Conservation (phyloP, 2,888 invertebrate genomes). For the Andrena camellia region DNA sequence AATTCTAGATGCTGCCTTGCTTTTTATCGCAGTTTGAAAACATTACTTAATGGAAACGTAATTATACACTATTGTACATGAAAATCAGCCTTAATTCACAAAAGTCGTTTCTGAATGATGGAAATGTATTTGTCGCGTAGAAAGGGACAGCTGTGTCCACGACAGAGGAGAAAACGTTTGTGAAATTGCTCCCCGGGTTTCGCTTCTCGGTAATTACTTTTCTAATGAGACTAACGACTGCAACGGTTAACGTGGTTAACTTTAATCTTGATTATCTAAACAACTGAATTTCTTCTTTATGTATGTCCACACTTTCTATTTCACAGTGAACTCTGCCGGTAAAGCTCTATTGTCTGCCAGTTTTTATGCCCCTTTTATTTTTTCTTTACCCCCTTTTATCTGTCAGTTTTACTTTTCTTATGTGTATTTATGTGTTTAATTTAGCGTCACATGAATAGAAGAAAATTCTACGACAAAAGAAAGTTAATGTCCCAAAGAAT, state of each 20-base stretch:
- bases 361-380: not conserved
- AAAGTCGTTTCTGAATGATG: not conserved
- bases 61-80: not conserved
- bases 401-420: not conserved
- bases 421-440: not conserved
- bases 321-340: slow-evolving; percentile 1
- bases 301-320: slow-evolving; percentile 23
- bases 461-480: too few relatives aligned
- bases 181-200: slow-evolving; percentile 19
- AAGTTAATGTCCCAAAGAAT: too few relatives aligned
- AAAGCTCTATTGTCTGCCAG: slow-evolving; percentile 7
- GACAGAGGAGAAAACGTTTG: slow-evolving; percentile 32
- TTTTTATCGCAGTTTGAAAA: slow-evolving; percentile 1
- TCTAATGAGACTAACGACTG: slow-evolving; percentile 17
- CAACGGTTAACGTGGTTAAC: not conserved
- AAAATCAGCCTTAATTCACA: not conserved
- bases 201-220: not conserved
- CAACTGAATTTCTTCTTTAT: slow-evolving; percentile 18
- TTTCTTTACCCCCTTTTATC: not conserved
- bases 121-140: slow-evolving; percentile 1
- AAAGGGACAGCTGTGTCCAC: not conserved
- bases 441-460: too few relatives aligned
- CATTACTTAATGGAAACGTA: not conserved
- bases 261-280: slow-evolving; percentile 20
- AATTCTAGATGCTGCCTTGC: not conserved